A percentile compares a stretch with the other conserved stretches of the same genome.
phyloP scores from a whole-genome alignment of 1,140 invertebrate genomes.

The fruit fly (Drosophila melanogaster) region DNA sequence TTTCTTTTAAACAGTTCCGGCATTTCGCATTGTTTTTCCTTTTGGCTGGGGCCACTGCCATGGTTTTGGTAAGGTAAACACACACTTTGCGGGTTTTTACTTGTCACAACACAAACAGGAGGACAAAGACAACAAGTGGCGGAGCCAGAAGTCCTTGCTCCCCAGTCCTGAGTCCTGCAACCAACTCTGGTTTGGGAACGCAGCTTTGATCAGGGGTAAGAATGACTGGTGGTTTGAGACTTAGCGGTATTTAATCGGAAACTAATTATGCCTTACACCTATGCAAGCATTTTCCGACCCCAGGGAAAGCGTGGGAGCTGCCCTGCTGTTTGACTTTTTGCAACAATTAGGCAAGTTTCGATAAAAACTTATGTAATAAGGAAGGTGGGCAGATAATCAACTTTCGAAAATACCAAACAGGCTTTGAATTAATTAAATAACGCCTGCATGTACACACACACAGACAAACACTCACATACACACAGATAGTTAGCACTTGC shows the following conservation, averaged over 20 bases:
- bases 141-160: neutral
- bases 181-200: neutral
- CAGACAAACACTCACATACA: neutral
- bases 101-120: slow-evolving; percentile 40
- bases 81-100: slow-evolving; percentile 41
- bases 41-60: slow-evolving; percentile 1
- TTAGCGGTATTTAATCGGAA: slow-evolving; percentile 58
- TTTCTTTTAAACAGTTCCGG: slow-evolving; percentile 48
- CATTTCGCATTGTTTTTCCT: slow-evolving; percentile 28
- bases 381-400: slow-evolving; percentile 25
- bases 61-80: slow-evolving; percentile 29
- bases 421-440: slow-evolving; percentile 39
- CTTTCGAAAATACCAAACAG: neutral
- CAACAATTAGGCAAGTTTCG: slow-evolving; percentile 37
- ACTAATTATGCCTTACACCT: slow-evolving; percentile 53
- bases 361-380: slow-evolving; percentile 35
- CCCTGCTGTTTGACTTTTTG: slow-evolving; percentile 16
- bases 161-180: neutral
- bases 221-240: slow-evolving; percentile 11
- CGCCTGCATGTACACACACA: slow-evolving; percentile 9
- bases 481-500: slow-evolving; percentile 2
- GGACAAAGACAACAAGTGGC: slow-evolving; percentile 40
- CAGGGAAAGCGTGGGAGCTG: neutral
- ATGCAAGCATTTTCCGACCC: neutral
- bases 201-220: no score